Percentiles rank a stretch among this genome's conserved stretches.
Conservation (phyloP, 1,140 invertebrate species). For the Neotoxoptera formosana region DNA sequence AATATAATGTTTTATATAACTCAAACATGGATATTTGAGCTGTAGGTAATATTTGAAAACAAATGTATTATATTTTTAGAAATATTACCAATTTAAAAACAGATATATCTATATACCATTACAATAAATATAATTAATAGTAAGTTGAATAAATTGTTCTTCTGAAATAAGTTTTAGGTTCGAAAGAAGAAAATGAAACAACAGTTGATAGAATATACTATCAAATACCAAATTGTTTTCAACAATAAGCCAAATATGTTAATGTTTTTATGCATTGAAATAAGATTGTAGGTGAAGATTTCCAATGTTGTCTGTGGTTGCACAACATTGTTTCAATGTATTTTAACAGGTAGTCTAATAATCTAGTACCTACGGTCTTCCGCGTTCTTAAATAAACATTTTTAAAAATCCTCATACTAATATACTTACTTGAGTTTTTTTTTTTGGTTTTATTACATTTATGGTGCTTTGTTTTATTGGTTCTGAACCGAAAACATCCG, state of each 20-base stretch:
- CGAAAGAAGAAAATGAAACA: not conserved
- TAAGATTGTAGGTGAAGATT: not conserved
- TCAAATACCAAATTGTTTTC: no score
- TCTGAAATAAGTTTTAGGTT: no score
- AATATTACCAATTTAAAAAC: not conserved
- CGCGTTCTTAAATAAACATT: not conserved
- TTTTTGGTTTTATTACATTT: not conserved
- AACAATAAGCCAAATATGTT: no score
- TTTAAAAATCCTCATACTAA: not conserved
- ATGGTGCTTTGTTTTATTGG: conserved; percentile 27
- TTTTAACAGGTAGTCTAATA: not conserved
- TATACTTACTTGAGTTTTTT: not conserved
- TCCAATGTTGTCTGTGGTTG: no score
- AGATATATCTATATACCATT: not conserved
- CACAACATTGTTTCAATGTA: no score
- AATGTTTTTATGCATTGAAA: not conserved
- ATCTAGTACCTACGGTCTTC: not conserved
- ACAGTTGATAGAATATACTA: not conserved
- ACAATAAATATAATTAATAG: no score
- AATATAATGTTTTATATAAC: not conserved
- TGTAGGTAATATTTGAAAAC: not conserved
- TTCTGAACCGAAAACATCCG: conserved; percentile 40
- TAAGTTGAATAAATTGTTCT: no score
- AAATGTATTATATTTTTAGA: not conserved
- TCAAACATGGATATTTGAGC: not conserved